A percentile compares a stretch with the other conserved stretches of the same genome.
phyloP scores from a whole-genome alignment of 2,797 vertebrate genomes.

The Emydoidea blandingii region DNA sequence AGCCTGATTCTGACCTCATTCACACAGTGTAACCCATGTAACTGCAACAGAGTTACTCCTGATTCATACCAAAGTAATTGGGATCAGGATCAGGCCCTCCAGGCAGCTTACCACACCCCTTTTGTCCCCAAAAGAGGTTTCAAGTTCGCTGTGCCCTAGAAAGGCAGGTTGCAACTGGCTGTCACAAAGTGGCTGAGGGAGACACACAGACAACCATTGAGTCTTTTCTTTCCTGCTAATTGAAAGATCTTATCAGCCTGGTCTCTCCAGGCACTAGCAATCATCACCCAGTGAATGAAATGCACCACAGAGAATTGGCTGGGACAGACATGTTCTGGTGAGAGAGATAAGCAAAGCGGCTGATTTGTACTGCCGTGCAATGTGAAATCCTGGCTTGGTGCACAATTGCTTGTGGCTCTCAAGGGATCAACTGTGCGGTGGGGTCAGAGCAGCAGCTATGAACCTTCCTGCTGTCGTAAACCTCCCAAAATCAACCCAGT shows the following conservation, averaged over 20 bases:
- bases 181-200: neutral
- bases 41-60: neutral
- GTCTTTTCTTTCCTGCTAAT: neutral
- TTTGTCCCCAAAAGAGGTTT: neutral
- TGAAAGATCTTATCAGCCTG: slow-evolving; percentile 21
- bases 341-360: neutral
- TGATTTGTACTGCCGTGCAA: neutral
- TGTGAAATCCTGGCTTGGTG: neutral
- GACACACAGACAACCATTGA: neutral
- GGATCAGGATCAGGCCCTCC: neutral
- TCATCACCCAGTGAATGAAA: neutral
- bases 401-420: neutral
- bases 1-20: neutral
- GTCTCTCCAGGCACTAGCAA: neutral
- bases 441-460: neutral
- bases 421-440: neutral
- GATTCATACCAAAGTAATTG: neutral
- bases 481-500: neutral
- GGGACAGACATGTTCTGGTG: neutral
- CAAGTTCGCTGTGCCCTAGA: neutral
- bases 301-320: neutral
- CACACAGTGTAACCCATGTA: neutral
- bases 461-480: neutral
- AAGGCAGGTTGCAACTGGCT: neutral
- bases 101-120: neutral